Evolutionary conservation across 2,113 vertebrate species (phyloP), one percentile per base, ranked within the genome.

Genomic region (Parotia lawesii): DNA sequence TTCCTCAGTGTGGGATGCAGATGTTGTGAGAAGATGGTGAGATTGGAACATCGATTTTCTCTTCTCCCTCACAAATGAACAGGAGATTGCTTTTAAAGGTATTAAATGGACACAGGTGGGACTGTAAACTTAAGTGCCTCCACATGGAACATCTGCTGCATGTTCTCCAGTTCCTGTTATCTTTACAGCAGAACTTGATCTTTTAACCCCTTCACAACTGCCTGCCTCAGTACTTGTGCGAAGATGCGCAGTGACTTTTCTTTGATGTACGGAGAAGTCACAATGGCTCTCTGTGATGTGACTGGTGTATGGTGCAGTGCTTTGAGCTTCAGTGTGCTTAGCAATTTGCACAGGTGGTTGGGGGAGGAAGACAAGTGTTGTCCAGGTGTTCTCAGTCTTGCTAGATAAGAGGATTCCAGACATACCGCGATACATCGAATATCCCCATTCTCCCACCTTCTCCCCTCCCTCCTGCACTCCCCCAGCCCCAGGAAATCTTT

Each of bases 91-190:
- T 95, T 96, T 97, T 95, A 97, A 95, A 96, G 69, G 86, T 91
- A 97, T 90, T 96, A 97, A 96, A 96, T 51, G 74, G 85, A 96
- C 85, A 81, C 96, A 97, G 96, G 97, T 97, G 96, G 96, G 93
- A 95, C 77, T 90, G 94, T 96, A 95, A 96, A 96, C 86, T 95
- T 96, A 97, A 97, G 88, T 96, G 94, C 70, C 94, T 96, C 93
- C 96, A 97, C 94, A 94, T 96, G 95, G 89, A 95, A 96, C 95
- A 97, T 96, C 94, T 97, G 97, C 85, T 94, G 35, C 61, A 48
- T 70, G 90, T 74, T 97, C 95, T 90, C 54, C 70, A 89, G 82
- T 97, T 96, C 93, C 94, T 96, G 94, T 94, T 97, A 96, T 96
- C 96, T 97, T 97, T 97, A 94, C 73, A 93, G 90, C 85, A 94